Percentiles rank a stretch among this genome's conserved stretches.
Evolutionary conservation across 1,140 invertebrate species (phyloP).

Genomic region (Pachypeltis micranthus): DNA sequence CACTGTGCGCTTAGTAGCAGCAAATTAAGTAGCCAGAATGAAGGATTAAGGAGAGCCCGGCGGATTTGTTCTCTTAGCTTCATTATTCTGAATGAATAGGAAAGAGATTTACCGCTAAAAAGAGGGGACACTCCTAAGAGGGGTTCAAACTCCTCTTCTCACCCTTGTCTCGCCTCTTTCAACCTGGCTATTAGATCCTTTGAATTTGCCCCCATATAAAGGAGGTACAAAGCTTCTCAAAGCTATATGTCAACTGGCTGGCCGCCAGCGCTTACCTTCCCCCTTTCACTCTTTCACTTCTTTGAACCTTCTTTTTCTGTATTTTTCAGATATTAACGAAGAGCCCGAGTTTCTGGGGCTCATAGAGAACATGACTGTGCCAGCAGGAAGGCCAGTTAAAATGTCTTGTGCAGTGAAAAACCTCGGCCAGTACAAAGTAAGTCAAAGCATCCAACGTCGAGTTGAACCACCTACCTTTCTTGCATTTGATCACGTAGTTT

Average conservation of each 20-base stretch:
- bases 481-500: no score
- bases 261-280: no score
- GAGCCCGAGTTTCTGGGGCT: constrained; percentile 51
- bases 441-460: constrained; percentile 22
- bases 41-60: background rate
- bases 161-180: background rate
- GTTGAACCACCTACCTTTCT: no score
- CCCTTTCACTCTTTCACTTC: no score
- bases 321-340: constrained; percentile 2
- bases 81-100: background rate
- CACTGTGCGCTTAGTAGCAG: no score
- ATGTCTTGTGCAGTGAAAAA: constrained; percentile 82
- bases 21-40: background rate
- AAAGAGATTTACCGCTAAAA: background rate
- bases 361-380: constrained; percentile 52
- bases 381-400: constrained; percentile 72
- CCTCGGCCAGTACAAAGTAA: constrained; percentile 70
- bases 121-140: background rate
- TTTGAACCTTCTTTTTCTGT: background rate
- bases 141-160: background rate
- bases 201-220: background rate
- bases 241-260: constrained; percentile 2
- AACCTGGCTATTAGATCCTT: constrained; percentile 4
- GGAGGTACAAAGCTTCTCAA: constrained; percentile 2
- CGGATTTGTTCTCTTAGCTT: background rate